Conservation (phyloP, 1,140 invertebrate species). For the Pseudomyrmex dendroicus region DNA sequence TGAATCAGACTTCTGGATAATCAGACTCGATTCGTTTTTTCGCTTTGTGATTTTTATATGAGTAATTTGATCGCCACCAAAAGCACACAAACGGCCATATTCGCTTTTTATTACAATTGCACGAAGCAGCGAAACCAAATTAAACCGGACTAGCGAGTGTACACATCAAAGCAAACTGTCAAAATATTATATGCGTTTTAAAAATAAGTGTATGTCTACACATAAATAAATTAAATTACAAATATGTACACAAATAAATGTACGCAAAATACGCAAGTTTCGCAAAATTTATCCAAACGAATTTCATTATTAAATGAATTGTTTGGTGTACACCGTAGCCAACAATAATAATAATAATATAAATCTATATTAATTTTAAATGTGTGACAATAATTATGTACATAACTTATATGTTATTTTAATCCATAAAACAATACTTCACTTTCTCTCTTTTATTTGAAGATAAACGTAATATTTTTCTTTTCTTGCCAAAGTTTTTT, state of each 20-base stretch:
- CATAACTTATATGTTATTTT: neutral
- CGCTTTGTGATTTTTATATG: conserved; percentile 39
- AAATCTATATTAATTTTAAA: conserved; percentile 32
- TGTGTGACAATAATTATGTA: neutral
- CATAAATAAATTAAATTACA: too few species aligned
- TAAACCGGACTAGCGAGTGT: conserved; percentile 14
- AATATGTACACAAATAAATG: too few species aligned
- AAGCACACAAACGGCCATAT: conserved; percentile 54
- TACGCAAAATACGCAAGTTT: neutral
- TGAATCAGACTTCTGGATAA: conserved; percentile 20
- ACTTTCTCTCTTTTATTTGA: neutral
- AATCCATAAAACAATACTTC: conserved; percentile 7
- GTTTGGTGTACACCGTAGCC: conserved; percentile 10
- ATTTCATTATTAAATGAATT: conserved; percentile 17
- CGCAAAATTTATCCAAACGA: neutral
- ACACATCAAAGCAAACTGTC: conserved; percentile 26
- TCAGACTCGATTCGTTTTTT: conserved; percentile 8
- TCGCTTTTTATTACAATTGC: conserved; percentile 31
- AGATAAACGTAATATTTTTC: too few species aligned
- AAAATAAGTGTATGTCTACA: conserved; percentile 25
- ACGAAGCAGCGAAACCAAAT: conserved; percentile 52
- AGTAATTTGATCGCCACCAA: conserved; percentile 61
- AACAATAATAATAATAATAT: conserved; percentile 14
- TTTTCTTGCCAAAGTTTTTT: too few species aligned
- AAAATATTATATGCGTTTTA: neutral